These are phyloP conservation scores for Drosophila pruinosa DNA, from an alignment of 1,140 invertebrate genomes.

Conservation along the genomic window DNA sequence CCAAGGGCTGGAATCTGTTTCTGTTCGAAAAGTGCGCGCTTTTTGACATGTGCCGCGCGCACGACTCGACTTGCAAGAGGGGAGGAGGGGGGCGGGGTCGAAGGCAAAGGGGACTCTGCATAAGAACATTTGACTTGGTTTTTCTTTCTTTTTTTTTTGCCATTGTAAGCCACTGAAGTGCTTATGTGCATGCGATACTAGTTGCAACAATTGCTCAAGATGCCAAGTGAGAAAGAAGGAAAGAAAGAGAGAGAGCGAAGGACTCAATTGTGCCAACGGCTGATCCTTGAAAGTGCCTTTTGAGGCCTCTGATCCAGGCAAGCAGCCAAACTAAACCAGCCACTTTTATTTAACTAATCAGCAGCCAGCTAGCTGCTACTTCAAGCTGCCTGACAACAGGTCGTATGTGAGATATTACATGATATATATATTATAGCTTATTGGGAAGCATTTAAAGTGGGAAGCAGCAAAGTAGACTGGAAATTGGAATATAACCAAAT, in stretches of 20 bases:
- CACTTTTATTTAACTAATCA: background rate
- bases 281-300: slow-evolving; percentile 25
- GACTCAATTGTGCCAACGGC: slow-evolving; percentile 29
- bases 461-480: too few species aligned
- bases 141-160: slow-evolving; percentile 13
- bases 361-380: background rate
- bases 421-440: too few species aligned
- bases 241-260: background rate
- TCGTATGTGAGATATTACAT: too few species aligned
- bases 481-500: too few species aligned
- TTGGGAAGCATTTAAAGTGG: too few species aligned
- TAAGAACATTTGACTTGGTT: slow-evolving; percentile 34
- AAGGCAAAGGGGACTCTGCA: background rate
- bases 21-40: slow-evolving; percentile 49
- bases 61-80: slow-evolving; percentile 36
- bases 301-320: slow-evolving; percentile 8
- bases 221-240: background rate
- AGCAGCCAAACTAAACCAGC: too few species aligned
- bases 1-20: slow-evolving; percentile 34
- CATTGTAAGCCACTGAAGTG: slow-evolving; percentile 40
- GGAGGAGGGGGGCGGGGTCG: background rate
- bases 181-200: slow-evolving; percentile 14
- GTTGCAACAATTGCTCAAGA: slow-evolving; percentile 40
- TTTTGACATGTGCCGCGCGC: slow-evolving; percentile 73
- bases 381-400: too few species aligned